Evolutionary conservation across 2,888 invertebrate genomes (phyloP).

Genomic region (Melanostoma mellinum): DNA sequence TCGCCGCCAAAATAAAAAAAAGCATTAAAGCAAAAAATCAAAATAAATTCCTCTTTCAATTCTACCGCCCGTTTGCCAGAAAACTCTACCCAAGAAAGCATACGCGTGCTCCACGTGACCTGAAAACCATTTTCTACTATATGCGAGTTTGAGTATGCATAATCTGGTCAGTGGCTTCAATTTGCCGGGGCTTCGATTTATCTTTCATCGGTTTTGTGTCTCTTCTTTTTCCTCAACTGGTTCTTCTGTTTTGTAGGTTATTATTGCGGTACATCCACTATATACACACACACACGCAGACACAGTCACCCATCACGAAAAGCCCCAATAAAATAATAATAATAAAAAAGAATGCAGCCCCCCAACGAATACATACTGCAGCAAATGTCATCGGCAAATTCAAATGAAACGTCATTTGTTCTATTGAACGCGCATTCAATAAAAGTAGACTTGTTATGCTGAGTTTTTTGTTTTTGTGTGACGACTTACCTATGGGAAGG

Average conservation of each 20-base stretch:
- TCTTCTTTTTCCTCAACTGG: slow-evolving; percentile 48
- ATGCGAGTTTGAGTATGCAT: slow-evolving; percentile 40
- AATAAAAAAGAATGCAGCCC: slow-evolving; percentile 4
- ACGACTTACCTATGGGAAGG: not conserved
- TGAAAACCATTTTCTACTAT: slow-evolving; percentile 35
- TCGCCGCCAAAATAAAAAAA: not conserved
- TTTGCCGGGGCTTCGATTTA: slow-evolving; percentile 49
- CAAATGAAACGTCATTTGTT: slow-evolving; percentile 24
- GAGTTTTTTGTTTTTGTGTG: not conserved
- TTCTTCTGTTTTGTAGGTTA: slow-evolving; percentile 68
- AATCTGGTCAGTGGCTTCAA: slow-evolving; percentile 44
- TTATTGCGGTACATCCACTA: slow-evolving; percentile 58
- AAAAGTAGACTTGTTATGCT: not conserved
- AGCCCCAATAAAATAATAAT: slow-evolving; percentile 2
- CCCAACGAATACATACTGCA: not conserved
- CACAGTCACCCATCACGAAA: slow-evolving; percentile 1
- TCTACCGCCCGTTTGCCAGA: not conserved
- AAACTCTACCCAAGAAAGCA: slow-evolving; percentile 25
- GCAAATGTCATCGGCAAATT: slow-evolving; percentile 25
- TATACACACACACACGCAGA: too few species aligned
- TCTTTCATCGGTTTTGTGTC: slow-evolving; percentile 25
- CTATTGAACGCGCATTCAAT: not conserved
- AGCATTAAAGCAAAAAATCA: not conserved
- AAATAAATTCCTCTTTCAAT: not conserved
- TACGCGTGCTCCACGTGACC: slow-evolving; percentile 71